Evolutionary conservation across 1,140 invertebrate genomes (phyloP), one percentile per base, ranked within the genome.

Genomic region (Cydia amplana): DNA sequence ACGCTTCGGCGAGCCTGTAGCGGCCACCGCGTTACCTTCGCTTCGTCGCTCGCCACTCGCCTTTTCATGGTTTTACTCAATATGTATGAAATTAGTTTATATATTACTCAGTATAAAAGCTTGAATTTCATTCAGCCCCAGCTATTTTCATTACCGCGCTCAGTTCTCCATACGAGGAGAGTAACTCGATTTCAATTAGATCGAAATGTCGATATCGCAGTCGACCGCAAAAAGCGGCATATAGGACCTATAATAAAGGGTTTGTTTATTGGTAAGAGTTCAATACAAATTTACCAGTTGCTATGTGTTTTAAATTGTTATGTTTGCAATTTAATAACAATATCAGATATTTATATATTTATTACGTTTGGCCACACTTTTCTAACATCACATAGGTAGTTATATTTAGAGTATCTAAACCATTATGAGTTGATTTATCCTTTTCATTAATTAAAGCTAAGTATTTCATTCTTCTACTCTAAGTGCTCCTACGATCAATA

Each of bases 1-100:
- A 87, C 82, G 84, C 73, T 76, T 83, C 76, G 78, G 73, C 75
- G 82, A 78, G 65, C 43, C 75, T 64, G 78, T 32, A 40, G 72
- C 77, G 79, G 80, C 80, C 77, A 80, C 67, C 83, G 80, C 72
- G 84, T 88, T 90, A 88, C 79, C 65, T 86, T 73, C 88, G 82
- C 80, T 78, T 83, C 81, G 84, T 46, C 85, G 87, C 82, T 72
- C 76, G 70, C 63, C 74, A 70, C 81, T 79, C 83, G 78, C 76
- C 81, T 78, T 83, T 81, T 75, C 74, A 82, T 67, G 77, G 75
- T 79, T 77, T 80, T 73, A 73, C 43, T 73, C 43, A 49, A 23
- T 73, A 73, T 70, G 32, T 20, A 18, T 70, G 16, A 70, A 70
- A 20, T 36, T n/a, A 40, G 65, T 70, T 43, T 40, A n/a, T 9